A percentile compares a stretch with the other conserved stretches of the same genome.
These are phyloP conservation scores for Paelopatides confundens DNA, from an alignment of 53 echinoderm and acorn worm species.

Conservation along the genomic window DNA sequence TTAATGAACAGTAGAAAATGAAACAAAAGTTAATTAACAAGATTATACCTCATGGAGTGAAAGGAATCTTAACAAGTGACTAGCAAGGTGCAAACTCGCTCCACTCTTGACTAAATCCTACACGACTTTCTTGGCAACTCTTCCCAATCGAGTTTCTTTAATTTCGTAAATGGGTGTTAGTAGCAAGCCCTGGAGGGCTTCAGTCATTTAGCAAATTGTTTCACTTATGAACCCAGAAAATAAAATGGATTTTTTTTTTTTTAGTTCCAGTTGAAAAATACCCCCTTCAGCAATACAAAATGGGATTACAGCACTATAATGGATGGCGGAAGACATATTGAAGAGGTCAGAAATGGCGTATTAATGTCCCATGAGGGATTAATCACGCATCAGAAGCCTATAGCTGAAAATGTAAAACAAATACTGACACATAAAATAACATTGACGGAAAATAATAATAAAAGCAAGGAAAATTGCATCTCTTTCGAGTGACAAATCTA, in stretches of 20 bases:
- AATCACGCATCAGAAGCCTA: conserved; percentile 28
- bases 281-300: conserved; percentile 27
- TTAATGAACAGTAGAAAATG: conserved; percentile 43
- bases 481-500: conserved; percentile 4
- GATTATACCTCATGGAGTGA: conserved; percentile 49
- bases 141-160: conserved; percentile 42
- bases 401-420: conserved; percentile 15
- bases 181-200: conserved; percentile 44
- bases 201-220: conserved; percentile 59
- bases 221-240: conserved; percentile 31
- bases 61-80: conserved; percentile 38
- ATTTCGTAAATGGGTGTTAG: conserved; percentile 55
- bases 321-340: conserved; percentile 38
- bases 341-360: conserved; percentile 48
- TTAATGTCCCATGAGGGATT: conserved; percentile 51
- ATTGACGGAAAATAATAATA: neutral
- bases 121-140: conserved; percentile 20
- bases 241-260: conserved; percentile 41
- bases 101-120: neutral
- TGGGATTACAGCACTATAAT: conserved; percentile 51
- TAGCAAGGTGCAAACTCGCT: conserved; percentile 38
- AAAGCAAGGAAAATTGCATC: neutral
- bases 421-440: neutral
- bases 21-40: conserved; percentile 51
- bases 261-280: conserved; percentile 24